A percentile compares a stretch with the other conserved stretches of the same genome.
phyloP scores from a whole-genome alignment of 2,113 vertebrate genomes.

The Delphinapterus leucas region DNA sequence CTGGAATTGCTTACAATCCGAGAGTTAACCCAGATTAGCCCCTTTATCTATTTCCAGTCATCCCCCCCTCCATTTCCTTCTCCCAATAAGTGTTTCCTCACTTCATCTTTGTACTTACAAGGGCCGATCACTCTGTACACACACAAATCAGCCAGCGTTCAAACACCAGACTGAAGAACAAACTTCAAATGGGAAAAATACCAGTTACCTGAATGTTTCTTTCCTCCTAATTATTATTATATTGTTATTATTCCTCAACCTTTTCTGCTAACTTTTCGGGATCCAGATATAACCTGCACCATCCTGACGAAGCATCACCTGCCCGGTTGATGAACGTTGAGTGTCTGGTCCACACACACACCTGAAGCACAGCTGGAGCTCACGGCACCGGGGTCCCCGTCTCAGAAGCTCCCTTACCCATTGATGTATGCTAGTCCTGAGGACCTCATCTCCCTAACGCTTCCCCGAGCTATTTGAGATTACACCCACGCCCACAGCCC shows the following conservation, averaged over 20 bases:
- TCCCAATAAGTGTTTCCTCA: not conserved
- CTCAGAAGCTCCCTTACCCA: not conserved
- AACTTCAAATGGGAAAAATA: not conserved
- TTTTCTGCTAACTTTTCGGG: not conserved
- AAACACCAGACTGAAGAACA: not conserved
- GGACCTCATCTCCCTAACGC: rapidly evolving
- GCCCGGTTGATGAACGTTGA: too few relatives aligned
- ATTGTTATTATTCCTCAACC: not conserved
- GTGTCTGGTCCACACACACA: not conserved
- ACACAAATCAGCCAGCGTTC: not conserved
- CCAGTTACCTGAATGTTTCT: not conserved
- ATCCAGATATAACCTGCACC: not conserved
- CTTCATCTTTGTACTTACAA: not conserved
- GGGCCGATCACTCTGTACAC: not conserved
- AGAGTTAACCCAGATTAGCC: not conserved
- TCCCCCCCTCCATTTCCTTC: not conserved
- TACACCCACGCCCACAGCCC: rapidly evolving
- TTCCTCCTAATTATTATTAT: not conserved
- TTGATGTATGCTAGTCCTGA: not conserved
- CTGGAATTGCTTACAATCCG: not conserved
- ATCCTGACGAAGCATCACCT: too few relatives aligned
- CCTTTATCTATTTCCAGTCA: not conserved
- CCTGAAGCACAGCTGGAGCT: rapidly evolving
- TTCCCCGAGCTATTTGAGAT: not conserved
- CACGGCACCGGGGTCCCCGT: rapidly evolving